Conservation (phyloP, 64 coral and sea anemone genomes). For the Montipora efflorescens region DNA sequence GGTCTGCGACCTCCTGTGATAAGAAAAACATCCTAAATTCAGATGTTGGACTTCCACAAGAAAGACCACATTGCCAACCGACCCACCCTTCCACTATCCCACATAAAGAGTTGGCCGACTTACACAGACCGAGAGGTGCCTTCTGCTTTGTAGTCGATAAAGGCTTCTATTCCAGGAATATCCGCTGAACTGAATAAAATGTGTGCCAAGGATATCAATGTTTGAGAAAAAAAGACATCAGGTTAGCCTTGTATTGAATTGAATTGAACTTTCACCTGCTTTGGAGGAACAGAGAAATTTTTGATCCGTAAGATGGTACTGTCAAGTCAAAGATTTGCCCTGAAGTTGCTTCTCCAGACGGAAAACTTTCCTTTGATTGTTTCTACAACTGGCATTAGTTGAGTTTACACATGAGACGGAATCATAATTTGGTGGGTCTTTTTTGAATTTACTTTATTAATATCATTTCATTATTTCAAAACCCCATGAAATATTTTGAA, state of each 20-base stretch:
- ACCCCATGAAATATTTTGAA: no score
- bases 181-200: slow-evolving; percentile 17
- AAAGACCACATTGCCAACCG: background rate
- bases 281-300: no score
- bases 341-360: no score
- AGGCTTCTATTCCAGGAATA: slow-evolving; percentile 33
- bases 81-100: no score
- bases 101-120: background rate
- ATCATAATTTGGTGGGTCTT: no score
- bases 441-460: no score
- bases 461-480: no score
- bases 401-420: background rate
- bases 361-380: no score
- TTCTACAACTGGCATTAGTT: no score
- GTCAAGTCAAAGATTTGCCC: no score
- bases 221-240: no score
- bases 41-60: background rate
- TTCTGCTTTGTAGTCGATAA: slow-evolving; percentile 31
- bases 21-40: background rate
- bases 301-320: no score
- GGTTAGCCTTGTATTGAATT: background rate
- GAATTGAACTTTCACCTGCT: background rate
- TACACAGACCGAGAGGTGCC: slow-evolving; percentile 15
- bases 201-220: background rate
- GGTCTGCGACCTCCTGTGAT: background rate